These are phyloP conservation scores for Pachypsylla venusta DNA, from an alignment of 1,140 invertebrate species.

Conservation along the genomic window DNA sequence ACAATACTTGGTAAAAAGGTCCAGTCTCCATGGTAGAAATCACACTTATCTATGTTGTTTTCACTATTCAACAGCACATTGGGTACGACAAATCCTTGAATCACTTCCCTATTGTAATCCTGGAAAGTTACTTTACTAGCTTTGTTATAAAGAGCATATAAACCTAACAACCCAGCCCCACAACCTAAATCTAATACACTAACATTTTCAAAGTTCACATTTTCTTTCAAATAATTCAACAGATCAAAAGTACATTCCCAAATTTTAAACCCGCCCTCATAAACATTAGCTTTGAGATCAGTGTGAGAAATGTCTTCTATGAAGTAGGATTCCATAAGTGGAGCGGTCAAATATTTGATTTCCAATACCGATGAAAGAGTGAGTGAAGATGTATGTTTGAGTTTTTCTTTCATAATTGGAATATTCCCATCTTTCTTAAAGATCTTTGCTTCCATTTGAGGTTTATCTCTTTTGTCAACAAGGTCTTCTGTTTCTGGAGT, in stretches of 20 bases:
- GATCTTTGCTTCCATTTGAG: background rate
- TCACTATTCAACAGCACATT: slow-evolving; percentile 62
- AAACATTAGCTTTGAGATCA: slow-evolving; percentile 19
- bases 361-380: background rate
- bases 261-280: slow-evolving; percentile 65
- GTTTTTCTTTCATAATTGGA: background rate
- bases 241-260: slow-evolving; percentile 79
- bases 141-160: slow-evolving; percentile 47
- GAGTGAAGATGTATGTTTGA: background rate
- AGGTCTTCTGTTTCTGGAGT: background rate
- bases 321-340: background rate
- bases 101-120: slow-evolving; percentile 73
- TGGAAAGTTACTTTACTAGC: slow-evolving; percentile 59
- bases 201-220: slow-evolving; percentile 32
- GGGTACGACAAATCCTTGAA: slow-evolving; percentile 54
- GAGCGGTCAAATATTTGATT: background rate
- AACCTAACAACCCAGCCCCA: slow-evolving; percentile 65
- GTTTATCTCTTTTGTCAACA: background rate
- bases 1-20: slow-evolving; percentile 39
- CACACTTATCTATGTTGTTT: slow-evolving; percentile 30
- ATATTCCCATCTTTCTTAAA: background rate
- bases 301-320: background rate
- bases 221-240: slow-evolving; percentile 40
- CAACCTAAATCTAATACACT: slow-evolving; percentile 69
- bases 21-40: slow-evolving; percentile 75